Base-by-base conservation (phyloP, 2,888 invertebrate species). In the Lasioglossum leucozonium region DNA sequence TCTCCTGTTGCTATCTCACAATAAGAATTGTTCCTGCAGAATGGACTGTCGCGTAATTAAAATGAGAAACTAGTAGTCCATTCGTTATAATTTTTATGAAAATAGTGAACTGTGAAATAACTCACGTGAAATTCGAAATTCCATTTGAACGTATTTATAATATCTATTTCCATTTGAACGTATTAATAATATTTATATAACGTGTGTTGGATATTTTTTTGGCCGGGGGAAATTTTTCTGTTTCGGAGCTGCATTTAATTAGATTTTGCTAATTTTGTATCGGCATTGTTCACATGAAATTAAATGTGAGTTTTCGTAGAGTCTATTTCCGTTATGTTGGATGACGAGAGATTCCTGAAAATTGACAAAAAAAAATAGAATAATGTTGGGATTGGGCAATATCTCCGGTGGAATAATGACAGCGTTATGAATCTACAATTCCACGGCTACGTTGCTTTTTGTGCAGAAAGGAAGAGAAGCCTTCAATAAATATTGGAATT, bases 401-500 rank as follows among this genome's bases (percentile, higher is more conserved):
- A 72, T 72, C 71, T 58, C 55, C 37, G 11, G 2, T 30, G 4
- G 44, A 67, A 42, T n/a, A 40, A 58, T 18, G n/a, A 22, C 2
- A 26, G 13, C 65, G 72, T 58, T n/a, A 71, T 30, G 30, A 58
- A 67, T 34, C 62, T 72, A 18, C 44, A n/a, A 47, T 72, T 34
- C 67, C 1, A 11, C n/a, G 5, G 4, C 3, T 30, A 40, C 51
- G n/a, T 11, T 51, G 58, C 10, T 18, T 72, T 73, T 22, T 44
- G 47, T 18, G n/a, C 5, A 6, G 62, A 30, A 42, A 40, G 37
- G 30, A 67, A 65, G 26, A 13, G 51, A 72, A 76, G 40, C 65
- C 73, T 73, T 82, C 82, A 65, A 87, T 87, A 87, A 87, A 87
- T 87, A 87, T 79, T 80, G 81, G 82, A 78, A 67, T 79, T 85